Evolutionary conservation across 2,113 vertebrate genomes (phyloP).

Genomic region (Nicator chloris): DNA sequence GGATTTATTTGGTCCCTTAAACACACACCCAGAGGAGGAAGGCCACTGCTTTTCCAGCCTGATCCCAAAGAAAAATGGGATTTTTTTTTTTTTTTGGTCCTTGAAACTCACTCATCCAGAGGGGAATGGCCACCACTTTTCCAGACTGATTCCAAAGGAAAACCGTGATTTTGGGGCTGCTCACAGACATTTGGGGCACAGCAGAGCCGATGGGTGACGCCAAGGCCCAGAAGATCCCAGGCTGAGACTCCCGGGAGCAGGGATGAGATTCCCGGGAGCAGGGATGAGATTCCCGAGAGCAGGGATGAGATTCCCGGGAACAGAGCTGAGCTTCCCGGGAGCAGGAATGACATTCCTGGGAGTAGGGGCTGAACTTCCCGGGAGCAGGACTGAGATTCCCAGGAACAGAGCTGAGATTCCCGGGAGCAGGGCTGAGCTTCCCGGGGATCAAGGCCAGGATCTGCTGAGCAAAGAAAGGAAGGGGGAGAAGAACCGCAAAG

Average conservation of each 20-base stretch:
- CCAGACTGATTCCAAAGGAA: neutral
- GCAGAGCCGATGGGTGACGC: slow-evolving; percentile 76
- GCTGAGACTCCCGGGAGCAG: no score
- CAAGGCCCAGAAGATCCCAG: neutral
- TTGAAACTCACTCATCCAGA: fast-evolving
- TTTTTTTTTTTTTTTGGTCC: neutral
- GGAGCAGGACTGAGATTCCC: neutral
- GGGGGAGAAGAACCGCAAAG: slow-evolving; percentile 23
- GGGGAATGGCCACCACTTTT: no score
- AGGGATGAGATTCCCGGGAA: neutral
- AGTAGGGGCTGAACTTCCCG: neutral
- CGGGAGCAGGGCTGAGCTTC: neutral
- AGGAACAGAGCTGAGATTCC: neutral
- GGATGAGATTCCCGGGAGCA: neutral
- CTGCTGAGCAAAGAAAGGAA: neutral
- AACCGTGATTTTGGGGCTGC: neutral
- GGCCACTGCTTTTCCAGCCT: neutral
- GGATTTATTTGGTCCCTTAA: neutral
- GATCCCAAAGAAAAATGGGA: neutral
- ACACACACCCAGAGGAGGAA: neutral
- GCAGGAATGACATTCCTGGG: no score
- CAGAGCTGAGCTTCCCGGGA: neutral
- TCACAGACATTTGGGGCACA: neutral
- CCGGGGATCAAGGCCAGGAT: neutral
- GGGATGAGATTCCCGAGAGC: neutral